Conservation (phyloP, 1,140 invertebrate species). For the Megathymus violae region DNA sequence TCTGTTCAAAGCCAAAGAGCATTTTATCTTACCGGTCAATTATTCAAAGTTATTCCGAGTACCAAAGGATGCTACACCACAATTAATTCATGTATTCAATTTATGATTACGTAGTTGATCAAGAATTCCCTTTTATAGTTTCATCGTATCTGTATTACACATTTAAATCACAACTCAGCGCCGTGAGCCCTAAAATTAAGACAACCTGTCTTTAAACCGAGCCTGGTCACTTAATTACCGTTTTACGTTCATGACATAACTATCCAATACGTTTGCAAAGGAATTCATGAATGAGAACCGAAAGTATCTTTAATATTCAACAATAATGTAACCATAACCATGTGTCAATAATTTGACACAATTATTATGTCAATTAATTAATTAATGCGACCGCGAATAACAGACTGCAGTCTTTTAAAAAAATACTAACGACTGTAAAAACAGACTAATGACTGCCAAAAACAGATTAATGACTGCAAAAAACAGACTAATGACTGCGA, state of each 20-base stretch:
- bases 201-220: neutral
- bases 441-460: too few relatives aligned
- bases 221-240: neutral
- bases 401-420: too few relatives aligned
- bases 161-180: neutral
- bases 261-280: too few relatives aligned
- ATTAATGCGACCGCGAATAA: too few relatives aligned
- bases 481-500: too few relatives aligned
- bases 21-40: neutral
- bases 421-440: too few relatives aligned
- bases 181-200: neutral
- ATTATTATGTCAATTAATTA: too few relatives aligned
- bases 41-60: neutral
- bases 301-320: neutral
- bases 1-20: neutral
- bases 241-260: too few relatives aligned
- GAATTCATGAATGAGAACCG: neutral
- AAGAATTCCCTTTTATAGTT: slow-evolving; percentile 1
- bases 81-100: slow-evolving; percentile 4
- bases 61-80: neutral
- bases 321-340: neutral
- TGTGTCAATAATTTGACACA: too few relatives aligned
- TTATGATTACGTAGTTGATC: neutral
- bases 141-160: neutral
- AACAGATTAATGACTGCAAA: too few relatives aligned